Conservation (phyloP, 2,113 vertebrate species). For the Lanius ludovicianus region DNA sequence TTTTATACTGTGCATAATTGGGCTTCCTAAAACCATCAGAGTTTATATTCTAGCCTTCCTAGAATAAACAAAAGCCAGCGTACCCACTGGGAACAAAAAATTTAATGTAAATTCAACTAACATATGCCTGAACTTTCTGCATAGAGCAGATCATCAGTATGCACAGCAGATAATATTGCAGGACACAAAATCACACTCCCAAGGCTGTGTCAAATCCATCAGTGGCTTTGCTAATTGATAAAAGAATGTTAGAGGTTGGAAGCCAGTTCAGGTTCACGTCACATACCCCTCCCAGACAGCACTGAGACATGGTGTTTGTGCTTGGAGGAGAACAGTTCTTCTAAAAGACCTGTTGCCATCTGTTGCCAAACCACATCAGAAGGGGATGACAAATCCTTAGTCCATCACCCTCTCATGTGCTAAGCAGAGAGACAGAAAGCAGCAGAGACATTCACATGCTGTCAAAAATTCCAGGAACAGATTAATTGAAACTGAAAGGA, state of each 20-base stretch:
- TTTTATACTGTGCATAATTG: neutral
- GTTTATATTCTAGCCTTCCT: neutral
- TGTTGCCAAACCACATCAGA: conserved; percentile 42
- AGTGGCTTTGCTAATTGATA: conserved; percentile 4
- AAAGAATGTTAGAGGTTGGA: neutral
- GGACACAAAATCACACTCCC: neutral
- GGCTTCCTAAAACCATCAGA: neutral
- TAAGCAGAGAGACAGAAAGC: neutral
- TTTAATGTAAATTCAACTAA: neutral
- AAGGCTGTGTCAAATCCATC: neutral
- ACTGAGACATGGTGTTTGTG: neutral
- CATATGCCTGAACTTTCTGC: neutral
- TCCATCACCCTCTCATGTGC: neutral
- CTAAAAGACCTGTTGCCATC: conserved; percentile 51
- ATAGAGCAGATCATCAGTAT: neutral
- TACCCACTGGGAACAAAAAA: neutral
- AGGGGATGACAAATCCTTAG: conserved; percentile 41
- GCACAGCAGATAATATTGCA: neutral
- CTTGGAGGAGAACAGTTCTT: neutral
- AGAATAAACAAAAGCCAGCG: neutral
- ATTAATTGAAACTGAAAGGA: conserved; percentile 42
- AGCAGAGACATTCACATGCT: neutral
- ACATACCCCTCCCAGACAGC: neutral
- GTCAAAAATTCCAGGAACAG: neutral
- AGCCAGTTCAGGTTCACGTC: neutral